Evolutionary conservation across 1,140 invertebrate species (phyloP), one percentile per base, ranked within the genome.

Genomic region (Phenacoccus solenopsis): DNA sequence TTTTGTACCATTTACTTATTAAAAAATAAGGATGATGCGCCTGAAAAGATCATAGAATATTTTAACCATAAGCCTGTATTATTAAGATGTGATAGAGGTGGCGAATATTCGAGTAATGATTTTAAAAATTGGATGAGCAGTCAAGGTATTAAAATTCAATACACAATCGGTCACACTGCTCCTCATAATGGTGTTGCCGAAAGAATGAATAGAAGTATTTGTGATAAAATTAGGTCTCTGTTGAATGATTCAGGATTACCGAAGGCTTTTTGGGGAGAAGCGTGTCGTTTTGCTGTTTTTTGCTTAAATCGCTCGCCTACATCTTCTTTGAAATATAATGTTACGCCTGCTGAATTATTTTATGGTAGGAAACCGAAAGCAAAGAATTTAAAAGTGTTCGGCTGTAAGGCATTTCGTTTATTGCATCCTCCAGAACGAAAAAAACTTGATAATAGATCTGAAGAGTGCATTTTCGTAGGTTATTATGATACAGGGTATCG

Each of bases 101-200:
- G 70, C 16, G 77, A 79, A 72, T 75, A 78, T 5, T 74, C 73
- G 7, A 74, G 77, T 70, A 38, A 73, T 28, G 49, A 71, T 5
- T 71, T 80, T 28, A 70, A 72, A 59, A 64, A 67, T 9, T 75
- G 74, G 68, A 70, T 78, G 5, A 49, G 68, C 13, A 28, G 74
- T 21, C 64, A 74, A 28, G 76, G 74, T 68, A 67, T 76, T 16
- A 68, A 74, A 25, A 73, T 75, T 73, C 75, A 59, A 71, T 35
- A 56, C 28, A 74, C 76, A n/a, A 73, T 72, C 20, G 69, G 74
- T 0, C 79, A 79, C 70, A 77, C 76, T 64, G 77, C 77, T 5
- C 72, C 81, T 72, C 74, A 78, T 69, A 81, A 81, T 72, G 78
- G 79, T 2, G 57, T 74, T 20, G 74, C 76, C 9, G 79, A 81